These are phyloP conservation scores for Acropternis orthonyx DNA, from an alignment of 2,797 vertebrate species.

Conservation along the genomic window DNA sequence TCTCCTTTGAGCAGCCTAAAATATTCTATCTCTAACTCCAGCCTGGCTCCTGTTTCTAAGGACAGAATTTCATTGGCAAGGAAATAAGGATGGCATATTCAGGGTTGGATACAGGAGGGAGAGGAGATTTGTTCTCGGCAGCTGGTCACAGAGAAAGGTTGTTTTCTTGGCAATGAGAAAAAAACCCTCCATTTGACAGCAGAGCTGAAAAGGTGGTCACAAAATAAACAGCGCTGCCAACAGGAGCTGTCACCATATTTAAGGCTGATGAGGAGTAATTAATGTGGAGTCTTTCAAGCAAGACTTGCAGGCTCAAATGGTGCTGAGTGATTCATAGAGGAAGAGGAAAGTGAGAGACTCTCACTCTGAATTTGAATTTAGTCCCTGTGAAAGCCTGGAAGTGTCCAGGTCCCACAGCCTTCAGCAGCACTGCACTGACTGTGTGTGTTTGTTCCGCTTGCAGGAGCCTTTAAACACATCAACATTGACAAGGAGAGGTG, in stretches of 20 bases:
- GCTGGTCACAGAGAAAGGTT: constrained; percentile 56
- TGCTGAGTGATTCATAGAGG: constrained; percentile 29
- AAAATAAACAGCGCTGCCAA: constrained; percentile 68
- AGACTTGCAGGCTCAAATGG: constrained; percentile 19
- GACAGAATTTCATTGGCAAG: constrained; percentile 31
- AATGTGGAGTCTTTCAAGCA: constrained; percentile 65
- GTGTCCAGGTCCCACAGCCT: not conserved
- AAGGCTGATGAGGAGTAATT: constrained; percentile 74
- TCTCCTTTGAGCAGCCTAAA: constrained; percentile 13
- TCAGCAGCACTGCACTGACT: not conserved
- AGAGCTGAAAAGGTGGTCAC: constrained; percentile 69
- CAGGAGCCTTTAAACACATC: not conserved
- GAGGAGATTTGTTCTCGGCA: constrained; percentile 16
- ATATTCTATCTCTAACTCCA: not conserved
- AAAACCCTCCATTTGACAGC: constrained; percentile 51
- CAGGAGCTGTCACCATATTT: constrained; percentile 66
- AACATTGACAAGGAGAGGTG: not conserved
- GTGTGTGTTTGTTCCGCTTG: too few species aligned
- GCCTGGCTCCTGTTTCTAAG: constrained; percentile 12
- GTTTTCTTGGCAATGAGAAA: constrained; percentile 44
- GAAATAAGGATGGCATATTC: not conserved
- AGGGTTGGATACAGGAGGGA: not conserved
- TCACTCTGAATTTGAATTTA: not conserved
- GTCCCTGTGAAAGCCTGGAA: not conserved
- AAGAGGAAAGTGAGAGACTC: not conserved